Evolutionary conservation across 2,797 vertebrate genomes (phyloP).

Genomic region (Sebastes paucispinis): DNA sequence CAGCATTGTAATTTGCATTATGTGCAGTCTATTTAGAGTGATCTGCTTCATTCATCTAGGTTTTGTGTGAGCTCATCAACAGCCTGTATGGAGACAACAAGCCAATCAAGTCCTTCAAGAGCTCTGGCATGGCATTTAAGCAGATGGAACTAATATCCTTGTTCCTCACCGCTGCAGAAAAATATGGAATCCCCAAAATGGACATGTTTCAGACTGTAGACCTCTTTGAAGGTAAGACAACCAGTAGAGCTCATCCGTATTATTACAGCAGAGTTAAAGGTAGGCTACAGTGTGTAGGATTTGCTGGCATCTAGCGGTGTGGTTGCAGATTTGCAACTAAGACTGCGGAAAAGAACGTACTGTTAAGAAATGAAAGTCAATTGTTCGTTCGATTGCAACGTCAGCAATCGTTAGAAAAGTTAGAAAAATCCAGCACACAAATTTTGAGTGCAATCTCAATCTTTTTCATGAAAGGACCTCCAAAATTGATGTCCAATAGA

Average conservation of each 20-base stretch:
- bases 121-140: slow-evolving; percentile 90
- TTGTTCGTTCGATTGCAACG: too few species aligned
- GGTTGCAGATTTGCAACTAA: too few species aligned
- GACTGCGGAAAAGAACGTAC: too few species aligned
- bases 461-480: too few species aligned
- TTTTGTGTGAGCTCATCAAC: slow-evolving; percentile 92
- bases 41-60: slow-evolving; percentile 67
- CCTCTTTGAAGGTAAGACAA: slow-evolving; percentile 89
- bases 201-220: slow-evolving; percentile 98
- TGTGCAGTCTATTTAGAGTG: neutral
- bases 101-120: slow-evolving; percentile 85
- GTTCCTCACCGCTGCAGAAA: slow-evolving; percentile 91
- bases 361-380: too few species aligned
- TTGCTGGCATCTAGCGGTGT: too few species aligned
- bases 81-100: slow-evolving; percentile 85
- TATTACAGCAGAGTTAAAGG: neutral
- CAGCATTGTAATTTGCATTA: neutral
- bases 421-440: too few species aligned
- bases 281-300: too few species aligned
- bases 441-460: too few species aligned
- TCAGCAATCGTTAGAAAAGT: too few species aligned
- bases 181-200: slow-evolving; percentile 89
- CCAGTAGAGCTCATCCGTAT: neutral
- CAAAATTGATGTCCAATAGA: too few species aligned
- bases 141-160: slow-evolving; percentile 96